Evolutionary conservation across 2,888 invertebrate genomes (phyloP), one percentile per base, ranked within the genome.

Genomic region (Azorinus chamasolen): DNA sequence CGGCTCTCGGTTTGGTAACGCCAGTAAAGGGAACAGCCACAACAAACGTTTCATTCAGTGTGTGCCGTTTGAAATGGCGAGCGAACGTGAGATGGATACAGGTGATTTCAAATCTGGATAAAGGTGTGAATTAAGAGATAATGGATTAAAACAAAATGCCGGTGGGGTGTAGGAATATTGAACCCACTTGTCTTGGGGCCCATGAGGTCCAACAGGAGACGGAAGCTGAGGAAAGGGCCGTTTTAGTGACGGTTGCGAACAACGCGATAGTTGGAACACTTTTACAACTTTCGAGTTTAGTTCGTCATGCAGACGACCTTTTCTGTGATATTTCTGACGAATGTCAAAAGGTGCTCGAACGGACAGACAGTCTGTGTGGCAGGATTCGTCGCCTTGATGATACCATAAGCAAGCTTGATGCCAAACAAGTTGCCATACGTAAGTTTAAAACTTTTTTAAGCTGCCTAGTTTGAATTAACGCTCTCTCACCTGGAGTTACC

Each of bases 321-420:
- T 90, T 90, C 73, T 88, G 89, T 83, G 89, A 89, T 77, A 79
- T 90, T 68, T 81, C 89, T 0, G 90, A 90, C 50, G 89, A 90
- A 71, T 90, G 90, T 77, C 89, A 88, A 74, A 85, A 84, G 62
- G 83, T 90, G 58, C 81, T 86, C 50, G 89, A 89, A 48, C 78
- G 87, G 66, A 84, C 88, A 12, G 87, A 87, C 51, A 83, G 70
- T 51, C 84, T 90, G 24, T 70, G 55, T 14, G 54, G 71, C 58
- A 85, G 83, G 70, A 63, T 90, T 25, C 48, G 62, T 12, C 64
- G 63, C 25, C 39, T 88, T 6, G 79, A 78, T 50, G 71, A 75
- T 24, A 70, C 75, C 61, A 83, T 85, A n/a, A 62, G 59, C 41
- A 80, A 83, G 43, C 63, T 90, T 39, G 88, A 90, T 65, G 89